These are phyloP conservation scores for Magallana angulata DNA, from an alignment of 1,140 invertebrate genomes.

Conservation along the genomic window DNA sequence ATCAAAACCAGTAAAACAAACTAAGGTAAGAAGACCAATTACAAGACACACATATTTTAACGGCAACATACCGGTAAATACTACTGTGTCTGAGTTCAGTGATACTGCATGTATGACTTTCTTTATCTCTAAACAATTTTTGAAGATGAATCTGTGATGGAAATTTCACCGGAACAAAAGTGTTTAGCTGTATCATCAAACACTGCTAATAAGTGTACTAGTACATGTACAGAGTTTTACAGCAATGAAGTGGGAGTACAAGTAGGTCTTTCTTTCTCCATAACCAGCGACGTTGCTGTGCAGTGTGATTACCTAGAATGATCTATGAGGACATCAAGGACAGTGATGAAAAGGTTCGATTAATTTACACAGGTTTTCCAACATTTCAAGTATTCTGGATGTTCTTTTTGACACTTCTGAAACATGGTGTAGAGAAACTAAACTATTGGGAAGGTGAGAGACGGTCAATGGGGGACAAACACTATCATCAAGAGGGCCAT, in stretches of 20 bases:
- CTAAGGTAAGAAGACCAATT: constrained; percentile 16
- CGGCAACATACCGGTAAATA: too few relatives aligned
- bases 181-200: neutral
- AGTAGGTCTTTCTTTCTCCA: neutral
- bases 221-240: constrained; percentile 29
- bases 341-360: constrained; percentile 33
- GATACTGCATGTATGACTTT: neutral
- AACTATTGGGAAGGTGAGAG: constrained; percentile 48
- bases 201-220: neutral
- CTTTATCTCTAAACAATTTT: neutral
- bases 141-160: neutral
- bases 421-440: constrained; percentile 42
- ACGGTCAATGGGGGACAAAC: constrained; percentile 34
- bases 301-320: constrained; percentile 36
- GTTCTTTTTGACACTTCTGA: constrained; percentile 25
- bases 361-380: constrained; percentile 43
- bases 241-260: neutral
- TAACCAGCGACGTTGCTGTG: neutral
- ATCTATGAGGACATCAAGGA: constrained; percentile 17
- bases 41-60: neutral
- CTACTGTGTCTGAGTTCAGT: neutral
- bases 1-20: constrained; percentile 30
- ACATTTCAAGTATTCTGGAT: constrained; percentile 46
- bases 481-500: constrained; percentile 29
- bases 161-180: neutral